Percentiles rank a stretch among this genome's conserved stretches.
phyloP scores from a whole-genome alignment of 2,113 vertebrate species.

The Hippocampus abdominalis region DNA sequence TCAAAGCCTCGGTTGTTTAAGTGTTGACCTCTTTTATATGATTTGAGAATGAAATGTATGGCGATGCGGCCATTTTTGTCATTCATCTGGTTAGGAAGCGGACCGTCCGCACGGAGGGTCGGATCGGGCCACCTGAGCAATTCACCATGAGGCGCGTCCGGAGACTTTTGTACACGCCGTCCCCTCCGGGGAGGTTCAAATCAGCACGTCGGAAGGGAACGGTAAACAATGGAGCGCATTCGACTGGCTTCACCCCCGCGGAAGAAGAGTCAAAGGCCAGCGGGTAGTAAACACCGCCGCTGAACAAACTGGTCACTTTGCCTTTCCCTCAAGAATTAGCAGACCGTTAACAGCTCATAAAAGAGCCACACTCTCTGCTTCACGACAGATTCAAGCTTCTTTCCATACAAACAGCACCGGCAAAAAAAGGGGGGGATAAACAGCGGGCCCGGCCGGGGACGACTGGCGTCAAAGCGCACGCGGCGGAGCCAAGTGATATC shows the following conservation, averaged over 20 bases:
- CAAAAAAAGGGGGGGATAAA: conserved; percentile 14
- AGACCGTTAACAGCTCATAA: conserved; percentile 72
- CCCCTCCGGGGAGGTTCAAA: neutral
- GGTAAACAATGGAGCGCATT: conserved; percentile 35
- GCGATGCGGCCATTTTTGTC: too few relatives aligned
- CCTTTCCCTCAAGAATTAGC: conserved; percentile 63
- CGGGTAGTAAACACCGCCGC: conserved; percentile 57
- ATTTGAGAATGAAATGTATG: too few relatives aligned
- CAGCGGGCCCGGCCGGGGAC: neutral
- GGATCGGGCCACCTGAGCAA: too few relatives aligned
- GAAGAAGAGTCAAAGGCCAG: conserved; percentile 53
- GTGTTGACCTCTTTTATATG: too few relatives aligned
- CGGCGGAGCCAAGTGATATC: neutral
- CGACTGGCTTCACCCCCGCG: conserved; percentile 24
- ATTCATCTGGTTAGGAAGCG: too few relatives aligned
- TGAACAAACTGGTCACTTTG: conserved; percentile 65
- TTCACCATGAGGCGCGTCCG: too few relatives aligned
- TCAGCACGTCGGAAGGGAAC: conserved; percentile 12
- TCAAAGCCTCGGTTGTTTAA: too few relatives aligned
- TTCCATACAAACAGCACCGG: conserved; percentile 50
- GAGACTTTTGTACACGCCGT: neutral
- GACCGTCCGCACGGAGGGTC: too few relatives aligned
- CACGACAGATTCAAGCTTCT: conserved; percentile 54
- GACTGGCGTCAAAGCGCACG: neutral
- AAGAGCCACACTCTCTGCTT: conserved; percentile 54